Conservation (phyloP, 2,797 vertebrate species). For the Takifugu rubripes region DNA sequence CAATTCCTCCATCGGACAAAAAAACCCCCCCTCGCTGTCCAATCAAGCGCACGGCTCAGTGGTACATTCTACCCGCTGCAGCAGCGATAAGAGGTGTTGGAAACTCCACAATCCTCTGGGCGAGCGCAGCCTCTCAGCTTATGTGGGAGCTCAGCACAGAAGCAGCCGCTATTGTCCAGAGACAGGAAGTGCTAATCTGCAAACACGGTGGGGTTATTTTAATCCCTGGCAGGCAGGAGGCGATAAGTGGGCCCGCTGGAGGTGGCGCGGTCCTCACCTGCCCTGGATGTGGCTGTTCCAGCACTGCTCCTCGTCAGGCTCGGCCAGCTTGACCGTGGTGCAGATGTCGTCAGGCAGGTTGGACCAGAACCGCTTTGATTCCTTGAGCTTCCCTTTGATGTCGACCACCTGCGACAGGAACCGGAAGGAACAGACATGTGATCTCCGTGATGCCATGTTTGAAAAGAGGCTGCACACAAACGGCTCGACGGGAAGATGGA, state of each 20-base stretch:
- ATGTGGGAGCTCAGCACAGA: conserved; percentile 51
- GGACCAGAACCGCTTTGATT: conserved; percentile 95
- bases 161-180: conserved; percentile 49
- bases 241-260: conserved; percentile 52
- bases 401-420: conserved; percentile 84
- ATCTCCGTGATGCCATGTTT: conserved; percentile 2
- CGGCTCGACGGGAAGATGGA: neutral
- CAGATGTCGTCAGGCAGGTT: conserved; percentile 88
- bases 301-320: conserved; percentile 87
- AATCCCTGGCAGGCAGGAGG: conserved; percentile 60
- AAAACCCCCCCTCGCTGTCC: conserved; percentile 33
- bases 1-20: conserved; percentile 36
- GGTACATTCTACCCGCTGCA: conserved; percentile 36
- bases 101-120: conserved; percentile 44
- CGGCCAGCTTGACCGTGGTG: conserved; percentile 81
- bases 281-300: conserved; percentile 97
- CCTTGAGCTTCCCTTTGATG: conserved; percentile 91
- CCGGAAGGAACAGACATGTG: conserved; percentile 48
- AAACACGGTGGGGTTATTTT: conserved; percentile 59
- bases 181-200: conserved; percentile 54
- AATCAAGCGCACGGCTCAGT: conserved; percentile 26
- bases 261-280: conserved; percentile 77
- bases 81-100: conserved; percentile 47
- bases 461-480: neutral
- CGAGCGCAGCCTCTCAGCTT: conserved; percentile 50